A percentile compares a stretch with the other conserved stretches of the same genome.
These are phyloP conservation scores for Acanthopagrus latus DNA, from an alignment of 2,797 vertebrate genomes.

Conservation along the genomic window DNA sequence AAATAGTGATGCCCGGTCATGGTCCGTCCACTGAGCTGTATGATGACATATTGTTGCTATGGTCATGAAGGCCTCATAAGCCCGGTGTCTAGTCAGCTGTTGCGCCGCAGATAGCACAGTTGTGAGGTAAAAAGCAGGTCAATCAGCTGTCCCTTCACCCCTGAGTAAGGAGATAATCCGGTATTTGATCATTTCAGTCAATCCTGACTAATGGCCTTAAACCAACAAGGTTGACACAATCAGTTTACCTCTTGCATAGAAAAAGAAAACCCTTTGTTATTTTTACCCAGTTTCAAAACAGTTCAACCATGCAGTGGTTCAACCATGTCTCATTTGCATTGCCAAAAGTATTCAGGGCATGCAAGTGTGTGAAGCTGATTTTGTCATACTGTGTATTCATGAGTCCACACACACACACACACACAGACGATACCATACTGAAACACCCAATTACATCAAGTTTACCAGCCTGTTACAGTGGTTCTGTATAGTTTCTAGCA, in stretches of 20 bases:
- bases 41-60: constrained; percentile 73
- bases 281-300: not conserved
- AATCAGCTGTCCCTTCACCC: not conserved
- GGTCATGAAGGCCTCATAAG: constrained; percentile 53
- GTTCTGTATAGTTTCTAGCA: not conserved
- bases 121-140: constrained; percentile 13
- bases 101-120: constrained; percentile 24
- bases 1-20: constrained; percentile 77
- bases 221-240: not conserved
- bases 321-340: not conserved
- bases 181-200: not conserved
- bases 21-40: constrained; percentile 44
- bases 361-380: not conserved
- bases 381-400: not conserved
- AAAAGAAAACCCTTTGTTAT: not conserved
- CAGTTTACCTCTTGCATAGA: not conserved
- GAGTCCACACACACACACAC: no score
- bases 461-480: not conserved
- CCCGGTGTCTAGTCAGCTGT: constrained; percentile 40
- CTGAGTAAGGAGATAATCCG: constrained; percentile 13
- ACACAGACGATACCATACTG: not conserved
- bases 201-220: not conserved
- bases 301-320: not conserved
- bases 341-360: not conserved
- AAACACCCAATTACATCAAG: not conserved